Evolutionary conservation across 2,888 invertebrate genomes (phyloP).

Genomic region (Lutraria lutraria): DNA sequence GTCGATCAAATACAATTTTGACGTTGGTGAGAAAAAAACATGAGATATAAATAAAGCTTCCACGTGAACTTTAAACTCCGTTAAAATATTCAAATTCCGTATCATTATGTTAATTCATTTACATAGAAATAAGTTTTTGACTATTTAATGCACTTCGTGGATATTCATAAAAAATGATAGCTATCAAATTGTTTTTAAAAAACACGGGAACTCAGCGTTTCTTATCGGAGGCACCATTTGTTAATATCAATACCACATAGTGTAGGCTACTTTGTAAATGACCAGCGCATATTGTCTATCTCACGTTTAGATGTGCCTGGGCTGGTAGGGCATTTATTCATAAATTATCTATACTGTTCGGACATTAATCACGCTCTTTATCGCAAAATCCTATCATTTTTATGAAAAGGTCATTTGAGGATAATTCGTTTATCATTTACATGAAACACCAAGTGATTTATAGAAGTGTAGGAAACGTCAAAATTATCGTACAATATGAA

Average conservation of each 20-base stretch:
- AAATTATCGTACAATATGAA: slow-evolving; percentile 49
- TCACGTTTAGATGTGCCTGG: background rate
- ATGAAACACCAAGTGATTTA: slow-evolving; percentile 53
- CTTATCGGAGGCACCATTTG: background rate
- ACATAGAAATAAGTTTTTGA: slow-evolving; percentile 5
- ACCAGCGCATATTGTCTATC: background rate
- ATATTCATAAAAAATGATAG: background rate
- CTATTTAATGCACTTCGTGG: background rate
- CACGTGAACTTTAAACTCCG: no score
- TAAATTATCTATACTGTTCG: slow-evolving; percentile 44
- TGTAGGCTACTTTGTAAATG: slow-evolving; percentile 17
- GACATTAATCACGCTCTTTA: slow-evolving; percentile 51
- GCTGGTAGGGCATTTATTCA: slow-evolving; percentile 49
- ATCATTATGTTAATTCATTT: background rate
- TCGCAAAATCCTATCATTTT: slow-evolving; percentile 48
- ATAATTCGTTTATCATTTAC: slow-evolving; percentile 59
- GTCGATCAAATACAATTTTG: no score
- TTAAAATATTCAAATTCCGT: background rate
- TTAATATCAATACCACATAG: background rate
- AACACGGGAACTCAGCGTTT: background rate
- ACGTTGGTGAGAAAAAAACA: no score
- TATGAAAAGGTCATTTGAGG: slow-evolving; percentile 64
- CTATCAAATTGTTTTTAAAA: background rate
- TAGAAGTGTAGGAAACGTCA: slow-evolving; percentile 13
- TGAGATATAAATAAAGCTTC: no score